These are phyloP conservation scores for Macropis europaea DNA, from an alignment of 2,888 invertebrate genomes.

Conservation along the genomic window DNA sequence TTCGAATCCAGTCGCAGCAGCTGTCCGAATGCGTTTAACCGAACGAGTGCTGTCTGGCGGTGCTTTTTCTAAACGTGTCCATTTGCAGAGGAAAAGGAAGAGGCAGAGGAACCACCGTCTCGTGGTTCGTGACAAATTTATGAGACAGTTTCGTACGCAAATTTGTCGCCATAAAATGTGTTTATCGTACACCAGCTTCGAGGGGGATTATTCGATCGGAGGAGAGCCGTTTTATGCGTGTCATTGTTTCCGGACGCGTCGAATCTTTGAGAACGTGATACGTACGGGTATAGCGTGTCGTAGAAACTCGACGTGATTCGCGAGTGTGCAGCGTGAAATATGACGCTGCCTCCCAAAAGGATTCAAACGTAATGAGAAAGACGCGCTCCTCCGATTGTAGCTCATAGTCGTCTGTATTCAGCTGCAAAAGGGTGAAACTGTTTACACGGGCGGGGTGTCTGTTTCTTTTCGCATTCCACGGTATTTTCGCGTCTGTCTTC, in stretches of 20 bases:
- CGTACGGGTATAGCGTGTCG: too few relatives aligned
- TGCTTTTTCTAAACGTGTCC: not conserved
- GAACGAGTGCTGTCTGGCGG: conserved; percentile 4
- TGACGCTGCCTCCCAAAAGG: not conserved
- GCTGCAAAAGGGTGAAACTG: not conserved
- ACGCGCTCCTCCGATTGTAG: conserved; percentile 17
- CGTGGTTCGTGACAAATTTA: not conserved
- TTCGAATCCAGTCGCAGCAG: conserved; percentile 47
- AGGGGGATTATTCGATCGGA: not conserved
- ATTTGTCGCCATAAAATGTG: not conserved
- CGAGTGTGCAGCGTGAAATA: conserved; percentile 1
- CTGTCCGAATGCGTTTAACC: conserved; percentile 32
- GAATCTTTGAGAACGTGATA: not conserved
- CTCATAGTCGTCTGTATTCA: conserved; percentile 2
- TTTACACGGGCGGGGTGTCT: conserved; percentile 3
- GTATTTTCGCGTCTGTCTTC: not conserved
- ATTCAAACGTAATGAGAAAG: conserved; percentile 16
- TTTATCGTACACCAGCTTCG: not conserved
- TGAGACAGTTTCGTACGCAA: not conserved
- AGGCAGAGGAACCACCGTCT: not conserved
- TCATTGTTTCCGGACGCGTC: not conserved
- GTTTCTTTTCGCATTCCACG: not conserved
- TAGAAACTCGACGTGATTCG: conserved; percentile 8
- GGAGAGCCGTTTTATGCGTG: not conserved
- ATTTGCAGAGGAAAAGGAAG: not conserved